These are phyloP conservation scores for Encarsia formosa DNA, from an alignment of 2,888 invertebrate genomes.

Conservation along the genomic window DNA sequence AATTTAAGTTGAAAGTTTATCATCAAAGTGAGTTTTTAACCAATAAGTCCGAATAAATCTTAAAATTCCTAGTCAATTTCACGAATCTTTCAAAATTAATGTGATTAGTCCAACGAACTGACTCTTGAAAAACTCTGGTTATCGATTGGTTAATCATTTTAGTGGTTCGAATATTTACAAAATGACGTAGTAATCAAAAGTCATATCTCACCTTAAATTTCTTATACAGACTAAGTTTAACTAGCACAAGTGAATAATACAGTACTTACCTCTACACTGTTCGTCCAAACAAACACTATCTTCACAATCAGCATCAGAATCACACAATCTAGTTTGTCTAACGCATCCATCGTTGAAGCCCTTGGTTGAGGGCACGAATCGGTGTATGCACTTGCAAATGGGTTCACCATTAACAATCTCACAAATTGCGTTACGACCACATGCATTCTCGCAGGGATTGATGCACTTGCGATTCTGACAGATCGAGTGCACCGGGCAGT, in stretches of 20 bases:
- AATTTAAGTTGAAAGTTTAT: conserved; percentile 16
- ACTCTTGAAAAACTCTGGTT: no score
- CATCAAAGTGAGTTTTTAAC: no score
- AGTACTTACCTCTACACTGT: conserved; percentile 65
- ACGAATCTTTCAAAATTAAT: no score
- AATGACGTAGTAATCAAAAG: conserved; percentile 1
- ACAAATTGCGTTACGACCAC: conserved; percentile 78
- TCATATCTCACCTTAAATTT: conserved; percentile 16
- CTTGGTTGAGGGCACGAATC: conserved; percentile 67
- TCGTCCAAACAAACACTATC: conserved; percentile 76
- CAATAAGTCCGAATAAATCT: no score
- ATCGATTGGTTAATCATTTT: no score
- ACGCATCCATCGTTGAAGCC: conserved; percentile 68
- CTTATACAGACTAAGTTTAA: conserved; percentile 17
- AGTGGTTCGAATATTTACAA: conserved; percentile 8
- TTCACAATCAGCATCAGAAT: conserved; percentile 70
- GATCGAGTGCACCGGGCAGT: conserved; percentile 72
- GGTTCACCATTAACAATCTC: conserved; percentile 67
- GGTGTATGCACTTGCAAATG: conserved; percentile 73
- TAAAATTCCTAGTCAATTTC: no score
- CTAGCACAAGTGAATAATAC: background rate
- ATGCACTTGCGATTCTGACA: conserved; percentile 70
- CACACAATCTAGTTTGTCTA: conserved; percentile 64
- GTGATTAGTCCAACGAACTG: no score
- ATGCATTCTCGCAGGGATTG: conserved; percentile 78